phyloP scores from a whole-genome alignment of 2,113 vertebrate species.

The Peucedramus taeniatus region DNA sequence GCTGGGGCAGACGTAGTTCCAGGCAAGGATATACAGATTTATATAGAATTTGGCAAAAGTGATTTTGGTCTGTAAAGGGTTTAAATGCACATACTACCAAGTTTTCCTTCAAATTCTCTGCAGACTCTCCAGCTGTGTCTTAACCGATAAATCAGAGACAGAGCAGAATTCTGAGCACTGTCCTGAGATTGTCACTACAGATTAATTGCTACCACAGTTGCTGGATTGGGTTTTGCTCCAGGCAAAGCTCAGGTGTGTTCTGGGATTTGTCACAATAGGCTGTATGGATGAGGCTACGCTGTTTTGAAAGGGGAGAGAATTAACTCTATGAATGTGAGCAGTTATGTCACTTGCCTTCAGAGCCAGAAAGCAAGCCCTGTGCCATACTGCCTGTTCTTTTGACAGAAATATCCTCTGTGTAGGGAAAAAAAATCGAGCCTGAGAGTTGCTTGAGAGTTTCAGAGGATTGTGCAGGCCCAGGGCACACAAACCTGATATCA shows the following conservation, averaged over 20 bases:
- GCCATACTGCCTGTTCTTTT: not conserved
- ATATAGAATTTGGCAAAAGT: constrained; percentile 1
- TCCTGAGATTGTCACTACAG: constrained; percentile 20
- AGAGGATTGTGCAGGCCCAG: not conserved
- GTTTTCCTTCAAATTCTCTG: not conserved
- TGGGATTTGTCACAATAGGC: not conserved
- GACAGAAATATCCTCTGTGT: not conserved
- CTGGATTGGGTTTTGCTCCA: not conserved
- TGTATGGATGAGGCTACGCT: not conserved
- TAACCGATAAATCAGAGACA: constrained; percentile 18
- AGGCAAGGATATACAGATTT: not conserved
- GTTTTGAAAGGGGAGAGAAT: not conserved
- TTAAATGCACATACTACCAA: not conserved
- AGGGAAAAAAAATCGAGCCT: not conserved
- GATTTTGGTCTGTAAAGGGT: not conserved
- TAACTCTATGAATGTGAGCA: not conserved
- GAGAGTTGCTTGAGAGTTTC: not conserved
- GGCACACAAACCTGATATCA: not conserved
- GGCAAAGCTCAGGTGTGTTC: not conserved
- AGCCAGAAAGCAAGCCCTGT: not conserved
- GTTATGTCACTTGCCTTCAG: not conserved
- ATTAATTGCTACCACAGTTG: not conserved
- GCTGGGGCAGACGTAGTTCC: not conserved
- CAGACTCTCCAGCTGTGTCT: not conserved
- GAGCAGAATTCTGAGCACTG: not conserved